Evolutionary conservation across 1,140 invertebrate genomes (phyloP).

Genomic region (Drosophila willistoni): DNA sequence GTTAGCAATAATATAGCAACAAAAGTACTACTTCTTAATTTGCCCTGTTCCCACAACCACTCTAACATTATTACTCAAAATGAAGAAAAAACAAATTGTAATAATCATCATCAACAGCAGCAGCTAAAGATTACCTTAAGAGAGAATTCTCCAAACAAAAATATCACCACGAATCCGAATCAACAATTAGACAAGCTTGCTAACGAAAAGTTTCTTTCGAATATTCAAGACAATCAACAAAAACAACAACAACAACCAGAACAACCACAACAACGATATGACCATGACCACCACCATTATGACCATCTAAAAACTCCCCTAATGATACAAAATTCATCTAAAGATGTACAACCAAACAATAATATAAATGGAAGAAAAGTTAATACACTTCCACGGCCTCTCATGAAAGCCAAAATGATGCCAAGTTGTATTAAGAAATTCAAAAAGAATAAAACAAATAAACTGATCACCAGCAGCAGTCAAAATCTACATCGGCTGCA

Average conservation of each 20-base stretch:
- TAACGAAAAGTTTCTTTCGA: conserved; percentile 15
- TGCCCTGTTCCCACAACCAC: conserved; percentile 35
- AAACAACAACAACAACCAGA: not conserved
- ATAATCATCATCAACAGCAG: not conserved
- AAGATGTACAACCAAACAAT: conserved; percentile 1
- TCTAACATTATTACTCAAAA: conserved; percentile 27
- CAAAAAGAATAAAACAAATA: conserved; percentile 47
- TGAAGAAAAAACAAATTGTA: conserved; percentile 3
- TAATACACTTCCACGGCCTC: not conserved
- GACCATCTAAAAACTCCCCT: not conserved
- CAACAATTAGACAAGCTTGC: conserved; percentile 7
- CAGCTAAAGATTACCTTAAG: conserved; percentile 3
- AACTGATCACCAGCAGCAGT: conserved; percentile 21
- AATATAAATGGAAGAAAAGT: not conserved
- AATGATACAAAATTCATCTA: not conserved
- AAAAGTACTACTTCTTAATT: conserved; percentile 46
- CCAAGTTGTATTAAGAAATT: conserved; percentile 44
- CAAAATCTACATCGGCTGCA: conserved; percentile 47
- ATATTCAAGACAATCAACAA: conserved; percentile 22
- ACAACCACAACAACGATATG: conserved; percentile 1
- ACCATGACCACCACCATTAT: not conserved
- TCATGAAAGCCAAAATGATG: conserved; percentile 16
- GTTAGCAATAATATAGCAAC: conserved; percentile 37
- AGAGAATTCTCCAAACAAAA: not conserved
- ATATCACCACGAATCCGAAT: conserved; percentile 6